Conservation (phyloP, 2,888 invertebrate genomes). For the Drosophila anceps region DNA sequence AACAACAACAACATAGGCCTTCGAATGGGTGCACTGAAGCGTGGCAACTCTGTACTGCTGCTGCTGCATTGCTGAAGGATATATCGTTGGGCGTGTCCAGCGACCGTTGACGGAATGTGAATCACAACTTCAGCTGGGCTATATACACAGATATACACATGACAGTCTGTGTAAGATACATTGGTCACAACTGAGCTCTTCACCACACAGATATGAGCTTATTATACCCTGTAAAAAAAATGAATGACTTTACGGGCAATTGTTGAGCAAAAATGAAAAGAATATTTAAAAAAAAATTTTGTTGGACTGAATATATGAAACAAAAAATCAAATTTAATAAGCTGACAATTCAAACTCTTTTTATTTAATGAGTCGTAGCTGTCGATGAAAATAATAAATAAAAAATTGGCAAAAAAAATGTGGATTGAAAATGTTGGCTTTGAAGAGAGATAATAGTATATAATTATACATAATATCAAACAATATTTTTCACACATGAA, state of each 20-base stretch:
- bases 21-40: conserved; percentile 66
- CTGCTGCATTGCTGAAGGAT: conserved; percentile 43
- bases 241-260: not conserved
- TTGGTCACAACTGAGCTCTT: not conserved
- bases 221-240: not conserved
- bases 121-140: conserved; percentile 34
- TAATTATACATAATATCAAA: no score
- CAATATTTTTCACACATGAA: no score
- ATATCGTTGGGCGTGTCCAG: conserved; percentile 41
- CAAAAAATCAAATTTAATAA: not conserved
- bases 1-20: conserved; percentile 5
- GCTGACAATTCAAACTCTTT: no score
- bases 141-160: not conserved
- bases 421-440: no score
- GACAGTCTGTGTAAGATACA: not conserved
- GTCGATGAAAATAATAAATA: no score
- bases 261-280: not conserved
- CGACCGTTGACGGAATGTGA: conserved; percentile 34
- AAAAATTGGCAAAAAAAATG: not conserved
- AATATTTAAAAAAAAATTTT: not conserved
- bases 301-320: not conserved
- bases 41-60: conserved; percentile 31
- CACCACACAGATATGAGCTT: not conserved
- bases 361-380: no score
- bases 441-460: no score